These are phyloP conservation scores for Onchidella celtica DNA, from an alignment of 2,888 invertebrate genomes.

Conservation along the genomic window DNA sequence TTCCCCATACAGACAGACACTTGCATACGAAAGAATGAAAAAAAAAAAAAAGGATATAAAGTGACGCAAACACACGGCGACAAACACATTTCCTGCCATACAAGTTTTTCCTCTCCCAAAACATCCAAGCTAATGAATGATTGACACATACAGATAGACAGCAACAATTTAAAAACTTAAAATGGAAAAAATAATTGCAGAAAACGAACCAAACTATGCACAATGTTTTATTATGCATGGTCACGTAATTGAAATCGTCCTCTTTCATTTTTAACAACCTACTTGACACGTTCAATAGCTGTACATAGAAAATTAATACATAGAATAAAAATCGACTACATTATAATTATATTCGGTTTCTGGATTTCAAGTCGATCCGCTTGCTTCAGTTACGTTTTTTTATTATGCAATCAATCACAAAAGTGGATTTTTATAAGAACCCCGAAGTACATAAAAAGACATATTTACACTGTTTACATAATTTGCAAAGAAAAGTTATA, in stretches of 20 bases:
- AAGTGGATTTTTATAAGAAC: not conserved
- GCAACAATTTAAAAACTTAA: not conserved
- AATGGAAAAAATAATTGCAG: too few species aligned
- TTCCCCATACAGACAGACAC: slow-evolving; percentile 17
- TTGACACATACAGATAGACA: not conserved
- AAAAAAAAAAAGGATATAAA: not conserved
- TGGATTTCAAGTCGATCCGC: not conserved
- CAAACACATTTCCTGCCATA: too few species aligned
- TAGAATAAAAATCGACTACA: too few species aligned
- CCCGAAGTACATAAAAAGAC: not conserved
- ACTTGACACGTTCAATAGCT: too few species aligned
- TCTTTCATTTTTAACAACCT: too few species aligned
- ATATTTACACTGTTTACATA: not conserved
- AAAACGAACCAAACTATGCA: not conserved
- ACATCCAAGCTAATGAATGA: too few species aligned
- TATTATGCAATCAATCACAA: not conserved
- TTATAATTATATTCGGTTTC: too few species aligned
- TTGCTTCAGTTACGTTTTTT: too few species aligned
- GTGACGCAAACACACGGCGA: too few species aligned
- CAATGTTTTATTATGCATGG: not conserved
- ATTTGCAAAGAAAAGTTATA: not conserved
- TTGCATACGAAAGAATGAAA: not conserved
- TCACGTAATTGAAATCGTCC: too few species aligned
- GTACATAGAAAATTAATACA: too few species aligned
- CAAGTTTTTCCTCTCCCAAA: too few species aligned